Percentiles rank a stretch among this genome's conserved stretches.
Conservation (phyloP, 2,797 vertebrate species). For the Anniella stebbinsi region DNA sequence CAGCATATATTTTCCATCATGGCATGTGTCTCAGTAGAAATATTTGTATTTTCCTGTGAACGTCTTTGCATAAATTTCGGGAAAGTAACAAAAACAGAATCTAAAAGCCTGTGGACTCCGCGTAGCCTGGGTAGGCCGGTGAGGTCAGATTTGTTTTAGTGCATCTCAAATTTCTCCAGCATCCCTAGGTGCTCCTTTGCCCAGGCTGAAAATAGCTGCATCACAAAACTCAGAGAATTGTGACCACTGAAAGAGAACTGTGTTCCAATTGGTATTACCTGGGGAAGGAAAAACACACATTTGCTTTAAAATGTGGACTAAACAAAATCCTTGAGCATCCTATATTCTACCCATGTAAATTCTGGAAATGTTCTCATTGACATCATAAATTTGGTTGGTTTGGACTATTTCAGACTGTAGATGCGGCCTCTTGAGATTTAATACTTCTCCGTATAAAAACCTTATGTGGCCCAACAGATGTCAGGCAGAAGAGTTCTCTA, state of each 20-base stretch:
- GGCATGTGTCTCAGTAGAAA: no score
- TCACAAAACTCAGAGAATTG: background rate
- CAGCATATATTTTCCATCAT: no score
- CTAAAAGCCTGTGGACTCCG: no score
- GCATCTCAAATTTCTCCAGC: no score
- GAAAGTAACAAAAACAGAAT: no score
- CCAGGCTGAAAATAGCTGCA: no score
- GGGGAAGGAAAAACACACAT: no score
- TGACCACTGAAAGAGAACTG: background rate
- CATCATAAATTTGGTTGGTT: background rate
- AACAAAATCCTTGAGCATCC: background rate
- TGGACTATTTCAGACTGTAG: background rate
- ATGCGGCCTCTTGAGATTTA: background rate
- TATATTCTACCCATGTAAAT: background rate
- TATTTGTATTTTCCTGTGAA: no score
- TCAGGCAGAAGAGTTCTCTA: background rate
- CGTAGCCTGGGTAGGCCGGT: no score
- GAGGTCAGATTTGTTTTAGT: no score
- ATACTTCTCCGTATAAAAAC: background rate
- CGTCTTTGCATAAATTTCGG: no score
- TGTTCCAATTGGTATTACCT: background rate
- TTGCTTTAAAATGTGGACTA: background rate
- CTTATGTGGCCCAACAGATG: background rate
- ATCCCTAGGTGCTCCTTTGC: no score
- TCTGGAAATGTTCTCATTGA: background rate